Evolutionary conservation across 2,113 vertebrate genomes (phyloP), one percentile per base, ranked within the genome.

Genomic region (Vidua macroura): DNA sequence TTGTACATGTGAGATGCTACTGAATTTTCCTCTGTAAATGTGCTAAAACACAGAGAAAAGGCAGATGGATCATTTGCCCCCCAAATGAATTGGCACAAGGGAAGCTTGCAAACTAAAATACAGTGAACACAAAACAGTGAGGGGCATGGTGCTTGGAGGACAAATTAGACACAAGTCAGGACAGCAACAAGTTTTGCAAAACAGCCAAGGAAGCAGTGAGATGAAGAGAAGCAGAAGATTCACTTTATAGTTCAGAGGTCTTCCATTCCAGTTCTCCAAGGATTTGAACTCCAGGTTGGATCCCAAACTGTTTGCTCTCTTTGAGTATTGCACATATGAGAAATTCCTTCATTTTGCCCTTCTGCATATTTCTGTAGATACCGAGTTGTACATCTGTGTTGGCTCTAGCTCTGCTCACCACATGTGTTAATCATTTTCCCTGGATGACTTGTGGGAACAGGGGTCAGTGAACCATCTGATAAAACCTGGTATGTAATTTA

Each of bases 11-110:
- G 64, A n/a, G 39, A 74, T 74, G 33, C 8, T 68, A 62, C 10
- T 69, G 33, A 87, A 53, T 37, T 49, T n/a, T 43, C 35, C 46
- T 37, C 31, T 52, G 21, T 22, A 69, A 43, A 49, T 35, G 12
- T 25, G 8, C 21, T 46, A 72, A 43, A 10, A 35, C 10, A 19
- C 1, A 2, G 30, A 63, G 30, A 25, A 88, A 73, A 41, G 10
- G 25, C 9, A 58, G 22, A 24, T 25, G 16, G 7, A 63, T 31
- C 9, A 11, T 7, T 1, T 7, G 0, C 3, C 2, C 27, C 13
- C 0, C 3, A 20, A 30, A 30, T 13, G 4, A 83, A 49, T 27
- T 8, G 9, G 3, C 11, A 43, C 5, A 55, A 52, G 9, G 7
- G 7, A 91, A 15, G 4, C n/a, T 60, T 2, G 8, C 9, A 66